Evolutionary conservation across 2,797 vertebrate species (phyloP).

Genomic region (Merluccius polli): DNA sequence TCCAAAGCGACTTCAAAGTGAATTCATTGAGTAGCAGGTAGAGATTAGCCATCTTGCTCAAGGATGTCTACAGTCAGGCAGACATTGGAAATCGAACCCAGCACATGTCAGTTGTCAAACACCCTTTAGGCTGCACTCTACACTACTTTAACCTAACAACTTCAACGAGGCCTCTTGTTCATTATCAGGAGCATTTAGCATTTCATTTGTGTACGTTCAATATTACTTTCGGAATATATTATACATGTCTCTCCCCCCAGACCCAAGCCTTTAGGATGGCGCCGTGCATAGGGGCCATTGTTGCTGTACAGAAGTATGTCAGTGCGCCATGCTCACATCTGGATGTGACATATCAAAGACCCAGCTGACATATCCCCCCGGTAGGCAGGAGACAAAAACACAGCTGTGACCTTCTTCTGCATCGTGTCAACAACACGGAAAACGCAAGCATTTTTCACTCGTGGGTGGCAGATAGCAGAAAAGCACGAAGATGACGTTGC

Average conservation of each 20-base stretch:
- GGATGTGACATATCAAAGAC: neutral
- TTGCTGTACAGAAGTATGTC: neutral
- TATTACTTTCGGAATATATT: neutral
- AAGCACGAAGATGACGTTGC: constrained; percentile 39
- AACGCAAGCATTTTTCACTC: constrained; percentile 44
- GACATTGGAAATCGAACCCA: neutral
- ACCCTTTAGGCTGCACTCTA: neutral
- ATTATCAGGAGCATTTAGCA: neutral
- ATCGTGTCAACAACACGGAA: constrained; percentile 25
- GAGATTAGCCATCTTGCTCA: neutral
- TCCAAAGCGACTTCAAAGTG: neutral
- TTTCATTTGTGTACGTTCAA: neutral
- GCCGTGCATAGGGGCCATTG: neutral
- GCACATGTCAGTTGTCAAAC: neutral
- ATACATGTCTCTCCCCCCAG: neutral
- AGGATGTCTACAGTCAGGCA: neutral
- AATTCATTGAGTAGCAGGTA: neutral
- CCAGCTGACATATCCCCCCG: neutral
- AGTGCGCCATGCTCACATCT: neutral
- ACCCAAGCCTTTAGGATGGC: neutral
- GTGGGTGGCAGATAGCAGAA: constrained; percentile 51
- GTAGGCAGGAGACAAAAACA: neutral
- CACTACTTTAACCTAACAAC: neutral
- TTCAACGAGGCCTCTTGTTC: neutral
- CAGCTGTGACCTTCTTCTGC: constrained; percentile 24